A percentile compares a stretch with the other conserved stretches of the same genome.
Conservation (phyloP, 1,140 invertebrate genomes). For the Caenorhabditis remanei region DNA sequence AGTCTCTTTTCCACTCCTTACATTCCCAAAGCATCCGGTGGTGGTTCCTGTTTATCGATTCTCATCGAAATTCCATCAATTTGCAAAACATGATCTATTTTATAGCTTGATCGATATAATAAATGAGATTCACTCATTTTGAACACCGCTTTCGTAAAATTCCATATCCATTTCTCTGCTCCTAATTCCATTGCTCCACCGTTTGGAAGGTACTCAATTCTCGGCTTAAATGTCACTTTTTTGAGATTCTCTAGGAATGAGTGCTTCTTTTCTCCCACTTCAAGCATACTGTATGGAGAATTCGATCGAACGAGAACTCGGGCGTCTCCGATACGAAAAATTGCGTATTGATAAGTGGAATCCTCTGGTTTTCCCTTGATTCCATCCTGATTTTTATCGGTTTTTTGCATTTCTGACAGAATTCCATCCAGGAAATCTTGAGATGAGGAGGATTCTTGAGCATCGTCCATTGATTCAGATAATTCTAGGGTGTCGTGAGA, state of each 20-base stretch:
- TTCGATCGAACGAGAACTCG: neutral
- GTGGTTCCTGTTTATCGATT: neutral
- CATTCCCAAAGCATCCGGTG: constrained; percentile 15
- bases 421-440: neutral
- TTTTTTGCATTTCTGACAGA: neutral
- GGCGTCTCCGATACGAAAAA: constrained; percentile 30
- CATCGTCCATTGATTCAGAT: neutral
- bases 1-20: neutral
- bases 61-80: neutral
- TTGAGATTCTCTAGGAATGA: neutral
- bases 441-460: neutral
- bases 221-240: constrained; percentile 7
- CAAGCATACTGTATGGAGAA: neutral
- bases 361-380: neutral
- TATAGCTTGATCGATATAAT: neutral
- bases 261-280: neutral
- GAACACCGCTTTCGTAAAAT: constrained; percentile 11
- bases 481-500: neutral
- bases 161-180: constrained; percentile 17
- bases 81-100: constrained; percentile 7
- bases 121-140: constrained; percentile 25
- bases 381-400: neutral
- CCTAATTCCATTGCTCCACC: constrained; percentile 30
- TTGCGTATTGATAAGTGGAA: constrained; percentile 1
- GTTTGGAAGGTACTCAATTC: constrained; percentile 20